Evolutionary conservation across 2,113 vertebrate genomes (phyloP).

Genomic region (Zeus faber): DNA sequence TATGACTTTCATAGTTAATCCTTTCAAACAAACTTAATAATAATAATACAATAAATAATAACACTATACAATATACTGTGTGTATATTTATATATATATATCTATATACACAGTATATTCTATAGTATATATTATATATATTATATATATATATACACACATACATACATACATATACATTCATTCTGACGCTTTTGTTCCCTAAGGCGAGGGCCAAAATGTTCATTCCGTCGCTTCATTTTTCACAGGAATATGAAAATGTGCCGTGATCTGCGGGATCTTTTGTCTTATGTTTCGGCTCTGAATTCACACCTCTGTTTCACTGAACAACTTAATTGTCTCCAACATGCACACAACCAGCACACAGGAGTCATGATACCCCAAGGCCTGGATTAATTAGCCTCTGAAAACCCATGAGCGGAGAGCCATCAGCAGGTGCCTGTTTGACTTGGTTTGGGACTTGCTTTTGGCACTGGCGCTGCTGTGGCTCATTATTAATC

Average conservation of each 20-base stretch:
- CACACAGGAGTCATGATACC: constrained; percentile 74
- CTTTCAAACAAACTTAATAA: too few species aligned
- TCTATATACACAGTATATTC: too few species aligned
- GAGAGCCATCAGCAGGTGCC: constrained; percentile 73
- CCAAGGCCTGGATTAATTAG: constrained; percentile 81
- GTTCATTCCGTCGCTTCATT: too few species aligned
- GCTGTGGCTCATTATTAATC: constrained; percentile 70
- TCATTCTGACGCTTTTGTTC: too few species aligned
- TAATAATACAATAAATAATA: too few species aligned
- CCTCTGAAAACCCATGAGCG: constrained; percentile 74
- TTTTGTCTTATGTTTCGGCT: constrained; percentile 53
- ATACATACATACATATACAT: too few species aligned
- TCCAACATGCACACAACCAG: constrained; percentile 64
- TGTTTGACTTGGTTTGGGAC: constrained; percentile 73
- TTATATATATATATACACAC: too few species aligned
- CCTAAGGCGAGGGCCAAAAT: too few species aligned
- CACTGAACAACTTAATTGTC: constrained; percentile 76
- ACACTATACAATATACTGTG: too few species aligned
- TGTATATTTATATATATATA: too few species aligned
- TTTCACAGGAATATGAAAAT: constrained; percentile 36
- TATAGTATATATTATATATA: too few species aligned
- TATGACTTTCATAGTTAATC: too few species aligned
- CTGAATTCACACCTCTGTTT: constrained; percentile 69
- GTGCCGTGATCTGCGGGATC: constrained; percentile 23
- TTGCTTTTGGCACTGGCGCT: constrained; percentile 68